Evolutionary conservation across 2,888 invertebrate genomes (phyloP), one percentile per base, ranked within the genome.

Genomic region (Schizaphis graminum): DNA sequence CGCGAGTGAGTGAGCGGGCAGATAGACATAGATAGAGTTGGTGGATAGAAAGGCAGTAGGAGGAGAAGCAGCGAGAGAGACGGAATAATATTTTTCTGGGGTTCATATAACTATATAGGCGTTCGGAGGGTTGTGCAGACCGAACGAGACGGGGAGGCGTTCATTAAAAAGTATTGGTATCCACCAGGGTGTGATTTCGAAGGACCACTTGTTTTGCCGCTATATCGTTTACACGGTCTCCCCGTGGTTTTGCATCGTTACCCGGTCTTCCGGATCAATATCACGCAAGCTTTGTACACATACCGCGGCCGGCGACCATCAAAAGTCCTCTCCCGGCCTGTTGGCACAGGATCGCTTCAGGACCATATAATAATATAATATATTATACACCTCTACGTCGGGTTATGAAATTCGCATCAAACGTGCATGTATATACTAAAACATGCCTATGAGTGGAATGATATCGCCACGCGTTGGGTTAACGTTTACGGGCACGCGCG

Each of bases 101-200:
- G 90, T 93, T 90, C 49, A 86, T 90, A 91, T 90, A 85, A 85
- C 28, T 85, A 77, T 88, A 89, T 13, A 57, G 89, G 53, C 56
- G 21, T 26, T 28, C 57, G 85, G 57, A 89, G 89, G 84, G 89
- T 56, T 41, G 84, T 47, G 61, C 77, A 84, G 88, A 49, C 13
- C n/a, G 35, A n/a, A 49, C n/a, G 89, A 35, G 56, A 84, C 3
- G 61, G 93, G 89, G 90, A 86, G 90, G 93, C 85, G 93, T 94
- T 94, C 93, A 90, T 94, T 94, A 94, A 94, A 94, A 94, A 94
- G 93, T 94, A 90, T 94, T 90, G 93, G 93, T 94, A 94, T 94
- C 93, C 93, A 94, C 93, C 93, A 90, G 93, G 93, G 93, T 94
- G 93, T 94, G 93, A 94, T 94, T 94, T 90, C 93, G 90, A 94